Evolutionary conservation across 2,797 vertebrate species (phyloP).

Genomic region (Calcarius lapponicus): DNA sequence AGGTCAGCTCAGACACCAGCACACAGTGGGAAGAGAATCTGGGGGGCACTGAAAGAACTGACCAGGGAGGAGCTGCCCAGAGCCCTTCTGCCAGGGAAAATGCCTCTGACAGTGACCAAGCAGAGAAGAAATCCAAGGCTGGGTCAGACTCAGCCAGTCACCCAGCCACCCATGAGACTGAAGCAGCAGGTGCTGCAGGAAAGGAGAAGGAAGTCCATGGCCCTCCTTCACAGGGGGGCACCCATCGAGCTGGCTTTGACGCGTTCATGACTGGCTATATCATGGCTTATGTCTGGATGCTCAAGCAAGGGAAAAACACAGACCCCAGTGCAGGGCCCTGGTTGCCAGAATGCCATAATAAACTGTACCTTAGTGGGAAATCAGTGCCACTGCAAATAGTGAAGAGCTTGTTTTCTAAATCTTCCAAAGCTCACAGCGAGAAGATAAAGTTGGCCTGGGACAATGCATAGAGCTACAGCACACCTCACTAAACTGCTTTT

Average conservation of each 20-base stretch:
- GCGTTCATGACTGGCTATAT: constrained; percentile 97
- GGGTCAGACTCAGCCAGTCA: neutral
- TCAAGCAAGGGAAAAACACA: constrained; percentile 52
- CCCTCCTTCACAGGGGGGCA: constrained; percentile 77
- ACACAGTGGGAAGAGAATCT: neutral
- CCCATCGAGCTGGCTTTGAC: constrained; percentile 93
- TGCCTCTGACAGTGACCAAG: neutral
- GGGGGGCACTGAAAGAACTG: constrained; percentile 57
- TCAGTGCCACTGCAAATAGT: constrained; percentile 88
- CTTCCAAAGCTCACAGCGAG: constrained; percentile 88
- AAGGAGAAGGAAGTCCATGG: neutral
- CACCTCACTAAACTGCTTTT: neutral
- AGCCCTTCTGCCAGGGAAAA: neutral
- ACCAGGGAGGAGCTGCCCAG: neutral
- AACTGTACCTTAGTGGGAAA: constrained; percentile 95
- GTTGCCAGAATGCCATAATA: constrained; percentile 87
- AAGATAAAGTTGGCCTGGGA: constrained; percentile 91
- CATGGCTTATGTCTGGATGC: constrained; percentile 83
- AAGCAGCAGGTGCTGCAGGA: neutral
- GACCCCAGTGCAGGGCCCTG: constrained; percentile 40
- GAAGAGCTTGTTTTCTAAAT: constrained; percentile 92
- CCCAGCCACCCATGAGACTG: neutral
- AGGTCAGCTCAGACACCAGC: neutral
- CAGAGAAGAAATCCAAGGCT: neutral
- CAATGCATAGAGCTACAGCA: constrained; percentile 39